Conservation (phyloP, 2,888 invertebrate species). For the Perizoma affinitatum region DNA sequence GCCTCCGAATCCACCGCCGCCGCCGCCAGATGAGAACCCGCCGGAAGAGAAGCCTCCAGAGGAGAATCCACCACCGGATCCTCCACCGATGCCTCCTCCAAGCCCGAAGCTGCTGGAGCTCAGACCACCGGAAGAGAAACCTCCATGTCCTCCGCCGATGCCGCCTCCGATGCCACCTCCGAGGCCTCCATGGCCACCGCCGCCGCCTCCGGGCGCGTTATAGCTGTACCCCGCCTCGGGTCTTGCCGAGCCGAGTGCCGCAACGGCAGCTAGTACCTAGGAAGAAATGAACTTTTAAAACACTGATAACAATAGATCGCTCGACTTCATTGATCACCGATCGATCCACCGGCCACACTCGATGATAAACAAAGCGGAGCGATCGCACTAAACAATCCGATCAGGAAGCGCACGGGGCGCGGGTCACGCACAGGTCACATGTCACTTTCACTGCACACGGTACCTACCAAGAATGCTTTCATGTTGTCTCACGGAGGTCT, state of each 20-base stretch:
- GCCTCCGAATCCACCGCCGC: conserved; percentile 57
- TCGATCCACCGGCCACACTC: conserved; percentile 20
- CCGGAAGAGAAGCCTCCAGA: conserved; percentile 58
- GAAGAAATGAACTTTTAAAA: conserved; percentile 47
- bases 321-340: conserved; percentile 45
- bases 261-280: conserved; percentile 82
- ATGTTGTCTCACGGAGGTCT: conserved; percentile 82
- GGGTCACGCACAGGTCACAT: conserved; percentile 75
- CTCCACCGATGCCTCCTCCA: conserved; percentile 59
- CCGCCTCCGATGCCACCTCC: conserved; percentile 60
- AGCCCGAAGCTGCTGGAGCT: conserved; percentile 68
- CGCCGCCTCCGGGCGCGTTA: conserved; percentile 76
- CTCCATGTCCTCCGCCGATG: conserved; percentile 49
- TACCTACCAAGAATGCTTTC: conserved; percentile 84
- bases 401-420: conserved; percentile 63
- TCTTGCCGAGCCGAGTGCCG: conserved; percentile 83
- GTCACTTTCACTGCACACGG: conserved; percentile 79
- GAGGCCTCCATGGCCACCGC: conserved; percentile 56
- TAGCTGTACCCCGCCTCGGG: conserved; percentile 86
- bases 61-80: conserved; percentile 53
- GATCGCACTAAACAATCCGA: conserved; percentile 64
- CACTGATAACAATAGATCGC: conserved; percentile 48
- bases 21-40: conserved; percentile 53
- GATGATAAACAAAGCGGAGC: conserved; percentile 60
- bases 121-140: conserved; percentile 64